Evolutionary conservation across 2,888 invertebrate species (phyloP).

Genomic region (Hanleya hanleyi): DNA sequence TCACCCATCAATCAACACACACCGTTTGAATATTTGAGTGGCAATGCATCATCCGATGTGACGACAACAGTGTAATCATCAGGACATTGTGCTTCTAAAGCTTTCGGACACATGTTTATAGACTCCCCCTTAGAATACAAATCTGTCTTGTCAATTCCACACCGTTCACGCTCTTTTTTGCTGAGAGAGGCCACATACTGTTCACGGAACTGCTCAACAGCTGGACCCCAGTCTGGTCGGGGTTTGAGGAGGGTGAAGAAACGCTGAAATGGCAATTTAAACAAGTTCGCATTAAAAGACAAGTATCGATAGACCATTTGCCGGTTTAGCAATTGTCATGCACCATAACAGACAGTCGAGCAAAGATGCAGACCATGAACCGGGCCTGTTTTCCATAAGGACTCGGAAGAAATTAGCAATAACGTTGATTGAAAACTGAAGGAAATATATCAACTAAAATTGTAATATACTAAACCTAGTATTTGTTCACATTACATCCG

Average conservation of each 20-base stretch:
- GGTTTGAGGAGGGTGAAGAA: conserved; percentile 50
- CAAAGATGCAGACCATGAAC: too few relatives aligned
- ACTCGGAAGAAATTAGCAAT: neutral
- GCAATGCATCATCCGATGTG: neutral
- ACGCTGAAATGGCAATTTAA: conserved; percentile 44
- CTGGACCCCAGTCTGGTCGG: conserved; percentile 59
- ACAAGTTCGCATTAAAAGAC: too few relatives aligned
- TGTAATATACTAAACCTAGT: too few relatives aligned
- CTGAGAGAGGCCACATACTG: conserved; percentile 48
- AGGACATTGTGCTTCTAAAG: neutral
- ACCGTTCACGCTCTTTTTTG: neutral
- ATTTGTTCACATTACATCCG: too few relatives aligned
- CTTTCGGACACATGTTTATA: neutral
- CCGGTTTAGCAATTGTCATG: too few relatives aligned
- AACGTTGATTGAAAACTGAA: neutral
- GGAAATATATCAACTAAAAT: neutral
- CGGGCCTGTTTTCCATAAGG: neutral
- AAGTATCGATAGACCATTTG: too few relatives aligned
- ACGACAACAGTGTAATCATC: neutral
- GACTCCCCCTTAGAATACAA: neutral
- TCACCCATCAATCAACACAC: too few relatives aligned
- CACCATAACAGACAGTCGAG: too few relatives aligned
- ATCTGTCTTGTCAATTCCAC: neutral
- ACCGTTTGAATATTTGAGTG: neutral
- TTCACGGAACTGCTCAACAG: conserved; percentile 47